These are phyloP conservation scores for Euwallacea fornicatus DNA, from an alignment of 1,140 invertebrate genomes.

Conservation along the genomic window DNA sequence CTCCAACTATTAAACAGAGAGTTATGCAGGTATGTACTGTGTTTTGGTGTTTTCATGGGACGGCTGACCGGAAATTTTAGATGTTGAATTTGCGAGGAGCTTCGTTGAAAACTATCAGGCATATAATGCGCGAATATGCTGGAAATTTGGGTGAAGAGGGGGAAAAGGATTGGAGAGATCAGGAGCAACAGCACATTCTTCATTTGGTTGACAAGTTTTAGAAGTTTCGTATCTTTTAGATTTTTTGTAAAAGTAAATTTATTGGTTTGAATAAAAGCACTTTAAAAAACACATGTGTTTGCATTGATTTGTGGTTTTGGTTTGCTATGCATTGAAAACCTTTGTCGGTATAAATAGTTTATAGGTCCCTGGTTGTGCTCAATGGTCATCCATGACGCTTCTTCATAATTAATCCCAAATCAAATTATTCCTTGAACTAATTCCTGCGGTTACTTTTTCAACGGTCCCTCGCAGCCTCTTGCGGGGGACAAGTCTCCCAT, in stretches of 20 bases:
- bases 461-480: no score
- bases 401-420: no score
- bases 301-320: no score
- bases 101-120: conserved; percentile 91
- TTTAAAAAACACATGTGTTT: no score
- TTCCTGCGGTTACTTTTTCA: no score
- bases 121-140: conserved; percentile 95
- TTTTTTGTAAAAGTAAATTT: background rate
- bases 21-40: conserved; percentile 65
- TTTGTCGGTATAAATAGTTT: no score
- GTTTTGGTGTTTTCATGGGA: background rate
- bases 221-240: conserved; percentile 41
- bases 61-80: conserved; percentile 19
- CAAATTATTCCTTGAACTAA: no score
- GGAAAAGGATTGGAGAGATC: conserved; percentile 78
- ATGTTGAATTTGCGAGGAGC: conserved; percentile 87
- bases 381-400: no score
- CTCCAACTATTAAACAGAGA: conserved; percentile 79
- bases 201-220: conserved; percentile 94
- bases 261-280: no score
- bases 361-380: no score
- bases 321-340: no score
- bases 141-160: conserved; percentile 91
- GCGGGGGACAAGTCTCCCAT: no score
- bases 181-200: conserved; percentile 89